A percentile compares a stretch with the other conserved stretches of the same genome.
phyloP scores from a whole-genome alignment of 2,113 vertebrate species.

The Ellobius talpinus region DNA sequence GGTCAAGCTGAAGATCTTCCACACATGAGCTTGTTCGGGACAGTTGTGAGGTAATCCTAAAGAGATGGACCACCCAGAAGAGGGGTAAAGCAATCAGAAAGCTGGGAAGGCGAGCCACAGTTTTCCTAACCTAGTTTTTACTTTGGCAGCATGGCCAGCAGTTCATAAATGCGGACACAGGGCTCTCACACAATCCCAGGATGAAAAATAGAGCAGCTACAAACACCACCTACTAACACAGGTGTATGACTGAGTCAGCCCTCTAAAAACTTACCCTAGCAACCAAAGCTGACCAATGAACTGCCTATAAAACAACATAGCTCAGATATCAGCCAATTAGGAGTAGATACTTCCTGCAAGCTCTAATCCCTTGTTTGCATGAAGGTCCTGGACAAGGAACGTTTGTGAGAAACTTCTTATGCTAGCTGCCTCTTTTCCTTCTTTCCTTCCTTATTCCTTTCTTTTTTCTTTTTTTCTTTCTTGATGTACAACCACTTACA shows the following conservation, averaged over 20 bases:
- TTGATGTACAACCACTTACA: conserved; percentile 19
- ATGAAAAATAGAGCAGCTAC: not conserved
- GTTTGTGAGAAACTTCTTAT: not conserved
- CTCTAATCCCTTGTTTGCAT: not conserved
- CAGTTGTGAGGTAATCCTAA: not conserved
- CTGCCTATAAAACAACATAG: not conserved
- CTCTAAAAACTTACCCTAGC: not conserved
- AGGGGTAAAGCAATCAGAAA: not conserved
- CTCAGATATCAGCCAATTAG: not conserved
- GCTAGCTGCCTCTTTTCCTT: not conserved
- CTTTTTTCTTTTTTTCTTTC: not conserved
- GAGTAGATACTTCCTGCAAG: too few relatives aligned
- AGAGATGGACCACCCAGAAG: not conserved
- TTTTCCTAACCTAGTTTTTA: not conserved
- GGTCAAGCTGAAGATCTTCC: conserved; percentile 23
- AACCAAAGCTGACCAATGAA: not conserved
- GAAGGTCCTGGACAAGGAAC: not conserved
- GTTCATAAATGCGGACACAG: not conserved
- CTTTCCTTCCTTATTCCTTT: not conserved
- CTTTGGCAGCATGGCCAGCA: not conserved
- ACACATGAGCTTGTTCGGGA: not conserved
- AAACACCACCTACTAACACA: not conserved
- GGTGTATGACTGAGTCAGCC: not conserved
- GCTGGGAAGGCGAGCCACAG: not conserved
- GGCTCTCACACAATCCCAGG: not conserved